Evolutionary conservation across 2,888 invertebrate species (phyloP), one percentile per base, ranked within the genome.

Genomic region (Epicampocera succincta): DNA sequence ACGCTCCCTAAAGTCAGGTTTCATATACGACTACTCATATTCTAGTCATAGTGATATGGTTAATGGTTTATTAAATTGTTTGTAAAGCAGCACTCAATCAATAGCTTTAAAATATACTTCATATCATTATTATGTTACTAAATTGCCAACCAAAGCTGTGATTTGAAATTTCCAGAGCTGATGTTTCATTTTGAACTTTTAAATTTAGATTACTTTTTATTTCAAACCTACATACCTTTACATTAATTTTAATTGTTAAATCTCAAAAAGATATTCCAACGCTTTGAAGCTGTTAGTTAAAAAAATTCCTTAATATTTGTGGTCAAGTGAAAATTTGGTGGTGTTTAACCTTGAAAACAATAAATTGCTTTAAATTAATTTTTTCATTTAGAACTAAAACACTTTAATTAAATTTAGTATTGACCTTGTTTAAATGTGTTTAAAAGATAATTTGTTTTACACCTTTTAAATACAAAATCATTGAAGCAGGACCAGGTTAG

Each of bases 321-420:
- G 80, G 63, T 65, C 69, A 74, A 80, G 69, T 71, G 69, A 80
- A 75, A 80, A 65, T 80, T 65, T 75, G 69, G 63, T 73, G 73
- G 52, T 58, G n/a, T 44, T 60, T 66, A 68, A 73, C 80, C 80
- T 81, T 81, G 42, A 75, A 66, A 46, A 58, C 11, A 54, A 2
- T 25, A 25, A 3, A 25, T 3, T 25, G 25, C 25, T 25, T 25
- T 38, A 69, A 61, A 48, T 54, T 77, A 5, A 25, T 12, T 60
- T 60, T 60, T 25, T 63, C 8, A 9, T 33, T 58, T 71, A 21
- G 46, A 13, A 56, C 15, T 74, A 56, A 74, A 66, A 52, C 58
- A 72, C 66, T 80, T 66, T 38, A 72, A 66, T 71, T 65, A 76
- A 50, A 58, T 19, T 13, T 61, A 66, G 0, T 71, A 76, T 72